A percentile compares a stretch with the other conserved stretches of the same genome.
phyloP scores from a whole-genome alignment of 37 sponge, comb jelly and placozoan genomes.

The Hormiphora californensis region DNA sequence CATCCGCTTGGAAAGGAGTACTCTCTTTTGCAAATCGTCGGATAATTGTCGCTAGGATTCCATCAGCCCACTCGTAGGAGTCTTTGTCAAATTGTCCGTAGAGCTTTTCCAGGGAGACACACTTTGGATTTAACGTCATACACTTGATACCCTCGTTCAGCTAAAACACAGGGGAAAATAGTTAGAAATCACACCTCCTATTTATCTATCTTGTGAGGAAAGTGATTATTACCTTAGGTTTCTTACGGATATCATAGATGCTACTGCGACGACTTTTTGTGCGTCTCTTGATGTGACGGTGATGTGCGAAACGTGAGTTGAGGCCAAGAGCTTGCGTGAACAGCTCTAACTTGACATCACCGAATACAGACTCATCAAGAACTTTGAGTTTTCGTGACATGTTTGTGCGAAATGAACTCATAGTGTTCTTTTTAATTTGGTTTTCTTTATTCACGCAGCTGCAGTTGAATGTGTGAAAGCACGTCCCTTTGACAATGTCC shows the following conservation, averaged over 20 bases:
- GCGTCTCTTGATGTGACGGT: not conserved
- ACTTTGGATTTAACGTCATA: conserved; percentile 63
- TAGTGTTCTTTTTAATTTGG: not conserved
- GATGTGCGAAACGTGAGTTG: conserved; percentile 3
- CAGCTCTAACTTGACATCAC: not conserved
- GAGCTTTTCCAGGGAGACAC: conserved; percentile 59
- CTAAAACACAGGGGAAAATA: not conserved
- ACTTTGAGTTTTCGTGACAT: not conserved
- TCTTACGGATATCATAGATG: not conserved
- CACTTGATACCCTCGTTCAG: conserved; percentile 54
- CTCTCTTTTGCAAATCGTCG: conserved; percentile 49
- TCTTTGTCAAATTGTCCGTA: conserved; percentile 61
- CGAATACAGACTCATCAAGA: not conserved
- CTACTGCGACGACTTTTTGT: not conserved
- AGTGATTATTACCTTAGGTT: not conserved
- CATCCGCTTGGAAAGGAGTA: not conserved
- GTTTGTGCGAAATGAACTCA: not conserved
- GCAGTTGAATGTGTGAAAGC: conserved; percentile 54
- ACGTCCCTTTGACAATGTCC: conserved; percentile 13
- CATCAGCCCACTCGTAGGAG: conserved; percentile 69
- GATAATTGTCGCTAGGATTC: conserved; percentile 59
- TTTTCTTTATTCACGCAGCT: not conserved
- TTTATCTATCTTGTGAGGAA: not conserved
- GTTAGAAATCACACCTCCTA: not conserved
- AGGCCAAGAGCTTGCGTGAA: conserved; percentile 5